A percentile compares a stretch with the other conserved stretches of the same genome.
Conservation (phyloP, 2,113 vertebrate genomes). For the Pterocles burchelli region DNA sequence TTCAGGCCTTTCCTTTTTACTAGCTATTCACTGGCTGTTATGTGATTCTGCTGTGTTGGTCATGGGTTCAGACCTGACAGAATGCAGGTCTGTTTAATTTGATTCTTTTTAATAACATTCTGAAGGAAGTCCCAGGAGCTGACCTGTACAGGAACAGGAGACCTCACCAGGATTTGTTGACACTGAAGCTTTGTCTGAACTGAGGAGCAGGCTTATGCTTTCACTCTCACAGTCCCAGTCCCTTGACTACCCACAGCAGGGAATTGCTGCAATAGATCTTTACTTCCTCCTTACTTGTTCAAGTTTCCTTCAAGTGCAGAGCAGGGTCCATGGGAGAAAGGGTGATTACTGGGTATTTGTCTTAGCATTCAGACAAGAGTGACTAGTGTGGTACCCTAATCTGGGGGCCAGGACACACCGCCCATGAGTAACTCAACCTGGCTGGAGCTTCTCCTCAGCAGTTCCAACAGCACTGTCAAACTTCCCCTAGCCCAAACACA, state of each 20-base stretch:
- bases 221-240: neutral
- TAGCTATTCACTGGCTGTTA: neutral
- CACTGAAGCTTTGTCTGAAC: neutral
- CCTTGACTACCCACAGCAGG: neutral
- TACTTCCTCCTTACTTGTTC: neutral
- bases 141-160: neutral
- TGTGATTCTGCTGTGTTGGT: fast-evolving
- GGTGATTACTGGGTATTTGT: neutral
- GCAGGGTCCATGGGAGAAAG: neutral
- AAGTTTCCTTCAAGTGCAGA: neutral
- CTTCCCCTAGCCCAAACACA: neutral
- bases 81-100: neutral
- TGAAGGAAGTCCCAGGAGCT: neutral
- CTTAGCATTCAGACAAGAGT: neutral
- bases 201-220: neutral
- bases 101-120: neutral
- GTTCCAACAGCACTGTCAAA: neutral
- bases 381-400: neutral
- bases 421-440: neutral
- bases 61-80: neutral
- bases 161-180: neutral
- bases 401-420: neutral
- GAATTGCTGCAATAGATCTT: neutral
- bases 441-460: neutral
- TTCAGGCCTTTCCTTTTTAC: neutral